These are phyloP conservation scores for Pseudocheirus occidentalis DNA, from an alignment of 2,797 vertebrate genomes.

Conservation along the genomic window DNA sequence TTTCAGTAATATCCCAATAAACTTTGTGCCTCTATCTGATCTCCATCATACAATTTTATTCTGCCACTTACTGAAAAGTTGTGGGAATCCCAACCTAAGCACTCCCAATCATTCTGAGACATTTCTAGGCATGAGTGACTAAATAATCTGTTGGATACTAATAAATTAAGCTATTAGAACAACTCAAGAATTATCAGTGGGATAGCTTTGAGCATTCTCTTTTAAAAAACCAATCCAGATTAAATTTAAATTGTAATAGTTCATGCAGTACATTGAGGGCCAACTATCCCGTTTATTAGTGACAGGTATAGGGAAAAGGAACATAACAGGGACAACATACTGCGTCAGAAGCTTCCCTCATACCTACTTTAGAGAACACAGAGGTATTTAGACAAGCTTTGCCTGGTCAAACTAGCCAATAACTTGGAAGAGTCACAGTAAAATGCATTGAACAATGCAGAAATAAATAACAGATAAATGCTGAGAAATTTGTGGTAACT, in stretches of 20 bases:
- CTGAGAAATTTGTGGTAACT: not conserved
- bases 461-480: not conserved
- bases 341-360: not conserved
- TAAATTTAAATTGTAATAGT: not conserved
- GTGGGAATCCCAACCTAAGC: not conserved
- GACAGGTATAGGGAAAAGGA: not conserved
- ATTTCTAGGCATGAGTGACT: not conserved
- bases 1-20: not conserved
- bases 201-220: not conserved
- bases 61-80: not conserved
- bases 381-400: not conserved
- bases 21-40: not conserved
- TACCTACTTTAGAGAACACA: not conserved
- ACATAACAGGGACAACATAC: not conserved
- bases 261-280: not conserved
- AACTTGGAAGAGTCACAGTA: not conserved
- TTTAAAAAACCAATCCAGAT: not conserved
- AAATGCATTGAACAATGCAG: not conserved
- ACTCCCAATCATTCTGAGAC: not conserved
- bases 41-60: not conserved
- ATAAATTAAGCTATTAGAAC: not conserved
- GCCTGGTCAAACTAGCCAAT: not conserved
- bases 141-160: not conserved
- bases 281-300: not conserved
- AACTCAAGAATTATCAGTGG: not conserved